Evolutionary conservation across 1,140 invertebrate species (phyloP).

Genomic region (Bombus affinis): DNA sequence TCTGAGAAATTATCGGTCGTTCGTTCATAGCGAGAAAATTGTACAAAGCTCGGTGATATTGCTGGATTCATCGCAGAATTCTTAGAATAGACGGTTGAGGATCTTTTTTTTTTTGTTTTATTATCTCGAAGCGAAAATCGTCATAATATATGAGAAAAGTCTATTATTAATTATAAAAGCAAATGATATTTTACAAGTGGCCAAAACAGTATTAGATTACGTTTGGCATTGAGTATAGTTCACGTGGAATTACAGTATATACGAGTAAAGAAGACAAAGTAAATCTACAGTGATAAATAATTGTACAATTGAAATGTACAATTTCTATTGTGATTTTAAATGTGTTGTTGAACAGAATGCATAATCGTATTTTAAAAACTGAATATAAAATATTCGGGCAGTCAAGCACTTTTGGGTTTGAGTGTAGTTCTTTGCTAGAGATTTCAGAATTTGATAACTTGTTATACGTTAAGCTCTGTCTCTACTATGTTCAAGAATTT

Average conservation of each 20-base stretch:
- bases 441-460: background rate
- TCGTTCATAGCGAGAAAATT: background rate
- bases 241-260: too few relatives aligned
- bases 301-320: too few relatives aligned
- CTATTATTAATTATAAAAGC: background rate
- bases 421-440: background rate
- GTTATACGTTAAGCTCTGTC: too few relatives aligned
- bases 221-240: too few relatives aligned
- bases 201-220: background rate
- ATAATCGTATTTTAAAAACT: too few relatives aligned
- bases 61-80: background rate
- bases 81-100: background rate
- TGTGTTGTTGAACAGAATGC: too few relatives aligned
- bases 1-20: conserved; percentile 7
- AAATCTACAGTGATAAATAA: too few relatives aligned
- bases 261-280: too few relatives aligned
- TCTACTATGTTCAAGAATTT: too few relatives aligned
- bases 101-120: background rate
- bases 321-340: too few relatives aligned
- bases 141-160: background rate
- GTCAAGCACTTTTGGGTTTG: too few relatives aligned
- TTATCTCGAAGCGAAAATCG: background rate
- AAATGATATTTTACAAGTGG: background rate
- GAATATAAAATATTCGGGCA: too few relatives aligned
- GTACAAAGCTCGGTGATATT: background rate